These are phyloP conservation scores for Toxotes jaculatrix DNA, from an alignment of 2,113 vertebrate genomes.

Conservation along the genomic window DNA sequence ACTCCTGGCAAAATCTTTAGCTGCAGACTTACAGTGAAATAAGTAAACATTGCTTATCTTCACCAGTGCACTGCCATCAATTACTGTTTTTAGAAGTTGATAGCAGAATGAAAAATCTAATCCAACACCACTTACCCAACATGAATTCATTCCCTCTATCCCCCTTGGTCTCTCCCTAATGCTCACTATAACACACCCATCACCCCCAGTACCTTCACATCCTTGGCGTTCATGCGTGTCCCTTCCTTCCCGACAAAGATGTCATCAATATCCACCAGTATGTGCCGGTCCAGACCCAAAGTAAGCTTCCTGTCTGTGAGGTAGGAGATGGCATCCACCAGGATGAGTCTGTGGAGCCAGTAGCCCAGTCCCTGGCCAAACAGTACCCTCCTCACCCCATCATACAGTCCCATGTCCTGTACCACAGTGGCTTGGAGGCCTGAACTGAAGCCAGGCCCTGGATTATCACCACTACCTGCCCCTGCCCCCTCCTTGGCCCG, in stretches of 20 bases:
- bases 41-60: constrained; percentile 36
- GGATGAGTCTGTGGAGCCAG: constrained; percentile 95
- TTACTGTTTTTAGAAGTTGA: constrained; percentile 38
- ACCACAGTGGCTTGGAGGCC: constrained; percentile 89
- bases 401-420: constrained; percentile 94
- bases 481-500: constrained; percentile 81
- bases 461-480: constrained; percentile 68
- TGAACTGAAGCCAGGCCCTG: constrained; percentile 75
- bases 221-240: constrained; percentile 94
- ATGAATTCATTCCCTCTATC: constrained; percentile 17
- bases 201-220: constrained; percentile 93
- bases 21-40: constrained; percentile 29
- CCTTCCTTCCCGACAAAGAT: constrained; percentile 98
- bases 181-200: constrained; percentile 10
- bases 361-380: constrained; percentile 96
- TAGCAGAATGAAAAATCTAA: constrained; percentile 32
- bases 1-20: constrained; percentile 33
- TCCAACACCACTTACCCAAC: constrained; percentile 8
- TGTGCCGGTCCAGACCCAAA: constrained; percentile 91
- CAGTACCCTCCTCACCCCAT: constrained; percentile 94
- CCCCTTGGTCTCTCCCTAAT: constrained; percentile 11
- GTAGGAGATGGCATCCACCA: constrained; percentile 93
- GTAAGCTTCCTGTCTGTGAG: constrained; percentile 91
- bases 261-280: constrained; percentile 96
- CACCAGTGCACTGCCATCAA: constrained; percentile 4